These are phyloP conservation scores for Coturnix japonica DNA, from an alignment of 2,113 vertebrate species.

Conservation along the genomic window DNA sequence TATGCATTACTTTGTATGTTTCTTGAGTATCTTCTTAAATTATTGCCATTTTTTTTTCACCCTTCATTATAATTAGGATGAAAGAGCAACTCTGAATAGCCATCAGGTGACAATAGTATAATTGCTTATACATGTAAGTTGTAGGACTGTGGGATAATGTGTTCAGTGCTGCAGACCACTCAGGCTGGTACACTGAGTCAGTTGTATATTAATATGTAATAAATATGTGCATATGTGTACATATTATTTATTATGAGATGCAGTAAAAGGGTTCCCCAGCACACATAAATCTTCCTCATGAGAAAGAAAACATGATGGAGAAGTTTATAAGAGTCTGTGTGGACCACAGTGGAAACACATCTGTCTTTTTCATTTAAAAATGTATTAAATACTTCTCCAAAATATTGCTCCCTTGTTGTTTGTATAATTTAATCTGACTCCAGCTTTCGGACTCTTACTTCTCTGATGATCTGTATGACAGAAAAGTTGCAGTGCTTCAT, in stretches of 20 bases:
- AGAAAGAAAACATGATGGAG: conserved; percentile 20
- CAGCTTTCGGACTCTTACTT: background rate
- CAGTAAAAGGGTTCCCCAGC: background rate
- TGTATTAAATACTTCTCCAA: background rate
- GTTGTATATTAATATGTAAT: background rate
- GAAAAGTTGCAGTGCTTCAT: background rate
- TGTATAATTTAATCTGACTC: background rate
- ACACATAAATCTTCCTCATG: background rate
- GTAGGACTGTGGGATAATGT: background rate
- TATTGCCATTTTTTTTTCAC: background rate
- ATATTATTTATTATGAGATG: background rate
- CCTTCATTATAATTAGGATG: background rate
- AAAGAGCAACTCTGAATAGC: background rate
- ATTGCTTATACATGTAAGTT: background rate
- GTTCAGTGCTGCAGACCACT: background rate
- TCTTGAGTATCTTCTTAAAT: background rate
- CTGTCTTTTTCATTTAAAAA: background rate
- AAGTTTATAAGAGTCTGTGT: background rate
- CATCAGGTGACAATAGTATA: background rate
- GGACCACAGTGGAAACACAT: background rate
- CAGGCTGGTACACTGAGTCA: background rate
- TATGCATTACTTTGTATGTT: background rate
- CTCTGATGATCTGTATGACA: background rate
- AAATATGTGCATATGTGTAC: background rate
- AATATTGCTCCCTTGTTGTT: conserved; percentile 20